phyloP scores from a whole-genome alignment of 2,797 vertebrate genomes.

The Gymnoscopelus microlampas region DNA sequence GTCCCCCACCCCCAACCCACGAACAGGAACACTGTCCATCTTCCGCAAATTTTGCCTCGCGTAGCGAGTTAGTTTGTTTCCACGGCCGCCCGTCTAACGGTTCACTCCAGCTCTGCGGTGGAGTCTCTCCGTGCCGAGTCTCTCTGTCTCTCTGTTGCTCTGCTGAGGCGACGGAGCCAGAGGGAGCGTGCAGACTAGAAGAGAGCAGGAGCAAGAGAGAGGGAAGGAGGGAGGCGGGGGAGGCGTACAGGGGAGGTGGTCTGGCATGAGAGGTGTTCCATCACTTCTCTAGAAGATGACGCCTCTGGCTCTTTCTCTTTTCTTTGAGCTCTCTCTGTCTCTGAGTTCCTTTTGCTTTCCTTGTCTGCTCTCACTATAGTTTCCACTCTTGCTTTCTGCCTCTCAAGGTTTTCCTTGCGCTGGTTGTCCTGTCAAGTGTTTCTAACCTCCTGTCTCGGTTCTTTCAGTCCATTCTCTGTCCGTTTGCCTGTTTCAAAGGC shows the following conservation, averaged over 20 bases:
- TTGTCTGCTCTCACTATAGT: slow-evolving; percentile 2
- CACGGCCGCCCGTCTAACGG: slow-evolving; percentile 54
- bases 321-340: not conserved
- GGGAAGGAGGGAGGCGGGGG: slow-evolving; percentile 53
- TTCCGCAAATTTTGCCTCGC: slow-evolving; percentile 32
- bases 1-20: not conserved
- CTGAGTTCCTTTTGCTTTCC: not conserved
- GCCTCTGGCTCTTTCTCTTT: slow-evolving; percentile 9
- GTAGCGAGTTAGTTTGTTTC: slow-evolving; percentile 31
- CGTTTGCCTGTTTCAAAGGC: slow-evolving; percentile 14
- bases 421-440: slow-evolving; percentile 27
- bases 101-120: slow-evolving; percentile 40
- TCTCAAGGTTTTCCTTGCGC: slow-evolving; percentile 4
- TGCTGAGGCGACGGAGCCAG: slow-evolving; percentile 77
- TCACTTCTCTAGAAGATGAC: slow-evolving; percentile 47
- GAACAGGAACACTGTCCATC: slow-evolving; percentile 35
- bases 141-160: slow-evolving; percentile 33
- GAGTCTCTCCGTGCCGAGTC: slow-evolving; percentile 31
- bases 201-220: slow-evolving; percentile 75
- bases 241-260: slow-evolving; percentile 55
- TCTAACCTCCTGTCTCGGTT: slow-evolving; percentile 8
- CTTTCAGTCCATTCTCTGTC: slow-evolving; percentile 34
- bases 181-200: slow-evolving; percentile 81
- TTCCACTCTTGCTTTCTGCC: not conserved
- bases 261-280: slow-evolving; percentile 59